phyloP scores from a whole-genome alignment of 2,113 vertebrate species.

The Tetrax tetrax region DNA sequence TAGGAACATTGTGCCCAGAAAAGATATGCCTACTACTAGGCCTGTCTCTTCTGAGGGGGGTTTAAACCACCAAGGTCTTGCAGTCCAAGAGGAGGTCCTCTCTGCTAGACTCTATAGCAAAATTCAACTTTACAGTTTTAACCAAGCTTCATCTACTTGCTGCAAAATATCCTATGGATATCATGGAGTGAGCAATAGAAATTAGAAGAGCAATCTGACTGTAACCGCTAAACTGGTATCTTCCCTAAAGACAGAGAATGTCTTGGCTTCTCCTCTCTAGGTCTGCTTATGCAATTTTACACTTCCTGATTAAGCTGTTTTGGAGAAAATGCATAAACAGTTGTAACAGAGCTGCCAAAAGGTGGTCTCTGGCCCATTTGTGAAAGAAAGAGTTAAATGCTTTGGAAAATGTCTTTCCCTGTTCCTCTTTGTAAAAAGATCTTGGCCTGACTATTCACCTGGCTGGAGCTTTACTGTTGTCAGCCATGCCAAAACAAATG shows the following conservation, averaged over 20 bases:
- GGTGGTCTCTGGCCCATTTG: neutral
- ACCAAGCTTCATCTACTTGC: neutral
- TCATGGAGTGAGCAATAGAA: neutral
- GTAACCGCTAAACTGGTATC: neutral
- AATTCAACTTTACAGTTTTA: neutral
- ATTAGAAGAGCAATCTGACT: neutral
- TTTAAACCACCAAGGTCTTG: neutral
- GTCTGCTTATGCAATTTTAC: neutral
- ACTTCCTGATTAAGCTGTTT: neutral
- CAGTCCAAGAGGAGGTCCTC: neutral
- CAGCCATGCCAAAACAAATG: neutral
- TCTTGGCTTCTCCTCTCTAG: neutral
- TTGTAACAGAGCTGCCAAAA: neutral
- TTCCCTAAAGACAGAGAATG: neutral
- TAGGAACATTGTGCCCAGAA: neutral
- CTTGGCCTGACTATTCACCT: neutral
- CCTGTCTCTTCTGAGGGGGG: neutral
- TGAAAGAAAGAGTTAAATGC: neutral
- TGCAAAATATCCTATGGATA: neutral
- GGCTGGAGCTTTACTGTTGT: neutral
- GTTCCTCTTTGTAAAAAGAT: neutral
- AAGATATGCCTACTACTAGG: neutral
- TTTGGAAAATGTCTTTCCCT: neutral
- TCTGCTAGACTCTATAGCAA: neutral
- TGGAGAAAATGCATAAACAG: neutral